These are phyloP conservation scores for Metopolophium dirhodum DNA, from an alignment of 1,140 invertebrate genomes.

Conservation along the genomic window DNA sequence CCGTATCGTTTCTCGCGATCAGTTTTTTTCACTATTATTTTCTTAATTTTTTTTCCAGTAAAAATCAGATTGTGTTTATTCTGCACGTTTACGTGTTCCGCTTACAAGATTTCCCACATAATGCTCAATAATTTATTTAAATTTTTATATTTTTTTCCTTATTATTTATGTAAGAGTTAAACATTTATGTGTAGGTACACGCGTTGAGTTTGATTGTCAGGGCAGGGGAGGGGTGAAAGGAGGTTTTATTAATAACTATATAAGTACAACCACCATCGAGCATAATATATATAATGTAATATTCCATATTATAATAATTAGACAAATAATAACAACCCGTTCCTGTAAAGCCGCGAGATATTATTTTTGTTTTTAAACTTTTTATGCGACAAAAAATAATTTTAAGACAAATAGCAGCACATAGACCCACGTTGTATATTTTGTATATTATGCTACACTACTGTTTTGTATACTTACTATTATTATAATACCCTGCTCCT, in stretches of 20 bases:
- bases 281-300: not conserved
- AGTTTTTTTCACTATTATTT: not conserved
- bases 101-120: not conserved
- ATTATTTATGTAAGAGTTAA: not conserved
- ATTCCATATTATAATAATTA: not conserved
- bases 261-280: not conserved
- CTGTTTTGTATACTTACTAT: not conserved
- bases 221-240: too few species aligned
- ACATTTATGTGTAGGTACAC: slow-evolving; percentile 1
- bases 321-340: not conserved
- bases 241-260: not conserved
- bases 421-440: not conserved
- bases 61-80: not conserved
- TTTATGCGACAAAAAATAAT: not conserved
- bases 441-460: too few species aligned
- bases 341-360: not conserved
- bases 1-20: not conserved
- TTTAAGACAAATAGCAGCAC: not conserved
- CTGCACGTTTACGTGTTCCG: not conserved
- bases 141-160: not conserved
- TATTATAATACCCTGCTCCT: not conserved
- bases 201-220: not conserved
- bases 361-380: not conserved
- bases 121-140: not conserved
- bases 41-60: not conserved